Evolutionary conservation across 2,113 vertebrate species (phyloP).

Genomic region (Embiotoca jacksoni): DNA sequence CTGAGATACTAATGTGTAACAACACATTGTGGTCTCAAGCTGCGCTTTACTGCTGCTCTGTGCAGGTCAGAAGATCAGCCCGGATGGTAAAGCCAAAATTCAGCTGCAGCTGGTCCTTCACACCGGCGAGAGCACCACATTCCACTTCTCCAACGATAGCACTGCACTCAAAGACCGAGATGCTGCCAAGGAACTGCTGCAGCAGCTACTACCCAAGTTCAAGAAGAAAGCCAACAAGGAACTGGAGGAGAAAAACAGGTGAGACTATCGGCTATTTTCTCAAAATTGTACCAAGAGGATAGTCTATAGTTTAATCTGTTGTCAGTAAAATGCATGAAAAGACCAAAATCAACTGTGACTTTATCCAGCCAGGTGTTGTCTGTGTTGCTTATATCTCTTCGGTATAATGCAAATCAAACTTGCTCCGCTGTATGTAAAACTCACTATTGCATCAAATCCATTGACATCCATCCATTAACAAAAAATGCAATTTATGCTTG

Average conservation of each 20-base stretch:
- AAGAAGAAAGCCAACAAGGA: slow-evolving; percentile 99
- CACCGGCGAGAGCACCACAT: slow-evolving; percentile 95
- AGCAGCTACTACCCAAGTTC: slow-evolving; percentile 97
- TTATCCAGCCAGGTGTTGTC: not conserved
- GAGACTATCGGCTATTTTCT: not conserved
- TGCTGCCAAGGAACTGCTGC: slow-evolving; percentile 95
- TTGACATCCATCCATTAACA: no score
- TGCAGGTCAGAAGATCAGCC: slow-evolving; percentile 99
- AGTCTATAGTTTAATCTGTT: not conserved
- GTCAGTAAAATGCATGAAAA: not conserved
- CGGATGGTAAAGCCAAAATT: slow-evolving; percentile 98
- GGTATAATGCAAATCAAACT: no score
- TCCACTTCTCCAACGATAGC: slow-evolving; percentile 97
- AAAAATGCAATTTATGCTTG: no score
- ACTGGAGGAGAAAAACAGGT: slow-evolving; percentile 99
- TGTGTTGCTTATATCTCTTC: no score
- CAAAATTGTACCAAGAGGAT: no score
- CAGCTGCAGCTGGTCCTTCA: slow-evolving; percentile 97
- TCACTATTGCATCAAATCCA: no score
- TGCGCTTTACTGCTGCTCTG: not conserved
- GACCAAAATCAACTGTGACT: not conserved
- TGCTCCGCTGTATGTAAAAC: no score
- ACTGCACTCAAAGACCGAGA: slow-evolving; percentile 95
- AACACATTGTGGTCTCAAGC: not conserved
- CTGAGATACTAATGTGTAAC: not conserved